Base-by-base conservation (phyloP, 1,140 invertebrate genomes). In the Eumeta japonica region DNA sequence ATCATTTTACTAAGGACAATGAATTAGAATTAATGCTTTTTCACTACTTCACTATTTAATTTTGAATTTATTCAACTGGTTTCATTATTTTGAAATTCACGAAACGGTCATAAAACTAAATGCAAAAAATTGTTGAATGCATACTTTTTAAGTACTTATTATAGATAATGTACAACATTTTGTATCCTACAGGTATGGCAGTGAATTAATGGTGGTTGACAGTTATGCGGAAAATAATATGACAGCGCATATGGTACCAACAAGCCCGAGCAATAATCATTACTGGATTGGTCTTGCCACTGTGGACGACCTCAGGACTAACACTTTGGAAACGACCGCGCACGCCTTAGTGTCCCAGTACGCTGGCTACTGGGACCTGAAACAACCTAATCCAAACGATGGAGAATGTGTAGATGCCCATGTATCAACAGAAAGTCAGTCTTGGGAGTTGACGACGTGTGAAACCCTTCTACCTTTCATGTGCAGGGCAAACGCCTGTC, bases 381-480 rank as follows among this genome's bases (percentile, higher is more conserved):
- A 81, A 50, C 92, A 97, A 67, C 94, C 94, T 1, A 84, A 94
- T 68, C 85, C 90, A 12, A 77, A 79, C 30, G 82, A 83, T 9
- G 93, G 93, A 15, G 88, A 93, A 75, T 97, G 94, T 72, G 92
- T 95, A 4, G 87, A 90, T 41, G 81, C 86, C 1, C 81, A 82
- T 10, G 75, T 90, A 9, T 82, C 82, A n/a, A 85, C 81, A n/a
- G 83, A 89, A 48, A 82, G 79, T 41, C 92, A 95, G 73, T 92
- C 89, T 43, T 97, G 93, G 93, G 85, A 91, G 66, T 75, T 96
- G 35, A 90, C 89, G 37, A 93, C 92, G 9, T 97, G 94, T 63
- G 94, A 97, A 79, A 87, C 88, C 12, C 78, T 97, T 14, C 74
- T 96, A 41, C 93, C 94, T 16, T 98, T 97, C 70, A 90, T 97